Evolutionary conservation across 2,113 vertebrate species (phyloP).

Genomic region (Entelurus aequoreus): DNA sequence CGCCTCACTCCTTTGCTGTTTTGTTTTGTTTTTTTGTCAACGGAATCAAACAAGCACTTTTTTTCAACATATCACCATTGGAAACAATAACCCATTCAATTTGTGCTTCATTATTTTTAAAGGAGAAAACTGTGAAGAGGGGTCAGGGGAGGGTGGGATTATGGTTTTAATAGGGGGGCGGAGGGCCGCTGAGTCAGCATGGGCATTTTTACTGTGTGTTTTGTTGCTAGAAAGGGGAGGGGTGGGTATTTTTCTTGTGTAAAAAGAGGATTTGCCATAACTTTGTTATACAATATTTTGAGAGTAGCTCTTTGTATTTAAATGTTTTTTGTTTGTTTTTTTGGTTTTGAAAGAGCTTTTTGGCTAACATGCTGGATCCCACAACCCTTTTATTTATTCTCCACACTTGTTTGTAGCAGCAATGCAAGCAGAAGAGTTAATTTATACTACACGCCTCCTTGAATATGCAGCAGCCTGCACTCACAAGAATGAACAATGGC

Average conservation of each 20-base stretch:
- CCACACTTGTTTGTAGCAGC: slow-evolving; percentile 44
- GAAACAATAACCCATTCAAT: slow-evolving; percentile 62
- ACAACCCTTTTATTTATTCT: slow-evolving; percentile 65
- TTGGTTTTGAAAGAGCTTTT: slow-evolving; percentile 29
- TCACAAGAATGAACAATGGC: slow-evolving; percentile 64
- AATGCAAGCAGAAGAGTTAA: slow-evolving; percentile 36
- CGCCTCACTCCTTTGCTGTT: slow-evolving; percentile 9
- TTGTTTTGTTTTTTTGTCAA: slow-evolving; percentile 49
- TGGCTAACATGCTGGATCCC: slow-evolving; percentile 65
- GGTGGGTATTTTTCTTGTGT: slow-evolving; percentile 30
- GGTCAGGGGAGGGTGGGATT: slow-evolving; percentile 21
- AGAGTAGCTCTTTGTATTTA: slow-evolving; percentile 72
- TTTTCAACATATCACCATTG: slow-evolving; percentile 61
- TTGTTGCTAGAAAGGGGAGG: slow-evolving; percentile 28
- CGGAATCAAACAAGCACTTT: slow-evolving; percentile 78
- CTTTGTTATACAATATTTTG: slow-evolving; percentile 66
- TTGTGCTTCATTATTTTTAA: slow-evolving; percentile 61
- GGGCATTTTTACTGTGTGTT: slow-evolving; percentile 63
- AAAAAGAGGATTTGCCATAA: slow-evolving; percentile 64
- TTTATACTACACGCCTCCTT: slow-evolving; percentile 28
- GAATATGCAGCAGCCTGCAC: slow-evolving; percentile 50
- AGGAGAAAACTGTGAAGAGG: slow-evolving; percentile 74
- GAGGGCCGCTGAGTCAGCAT: slow-evolving; percentile 29
- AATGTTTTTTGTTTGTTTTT: slow-evolving; percentile 40
- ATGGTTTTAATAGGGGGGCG: background rate